These are phyloP conservation scores for Oreochromis tanganicae DNA, from an alignment of 2,113 vertebrate genomes.

Conservation along the genomic window DNA sequence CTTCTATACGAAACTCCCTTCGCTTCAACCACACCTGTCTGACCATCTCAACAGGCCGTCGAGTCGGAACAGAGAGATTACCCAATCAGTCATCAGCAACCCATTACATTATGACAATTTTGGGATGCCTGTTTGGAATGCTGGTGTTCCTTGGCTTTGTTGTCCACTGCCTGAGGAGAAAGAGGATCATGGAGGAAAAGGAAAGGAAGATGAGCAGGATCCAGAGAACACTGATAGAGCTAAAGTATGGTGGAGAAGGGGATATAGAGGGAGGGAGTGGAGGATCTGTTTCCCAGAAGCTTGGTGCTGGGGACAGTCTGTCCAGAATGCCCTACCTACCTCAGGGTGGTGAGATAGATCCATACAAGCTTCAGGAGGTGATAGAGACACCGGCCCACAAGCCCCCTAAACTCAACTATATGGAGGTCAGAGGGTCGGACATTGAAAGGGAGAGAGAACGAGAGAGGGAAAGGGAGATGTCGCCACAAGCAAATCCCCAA, in stretches of 20 bases:
- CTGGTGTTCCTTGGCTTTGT: constrained; percentile 86
- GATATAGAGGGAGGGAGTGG: constrained; percentile 82
- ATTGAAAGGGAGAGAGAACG: constrained; percentile 56
- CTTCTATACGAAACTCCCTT: constrained; percentile 85
- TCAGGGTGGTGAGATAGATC: constrained; percentile 79
- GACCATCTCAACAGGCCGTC: constrained; percentile 82
- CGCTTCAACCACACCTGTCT: constrained; percentile 95
- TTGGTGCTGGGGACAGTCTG: constrained; percentile 75
- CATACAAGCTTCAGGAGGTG: constrained; percentile 87
- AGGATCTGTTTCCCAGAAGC: constrained; percentile 79
- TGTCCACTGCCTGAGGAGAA: constrained; percentile 87
- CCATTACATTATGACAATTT: constrained; percentile 93
- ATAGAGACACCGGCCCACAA: constrained; percentile 81
- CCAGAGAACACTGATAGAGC: constrained; percentile 90
- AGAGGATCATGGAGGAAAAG: constrained; percentile 81
- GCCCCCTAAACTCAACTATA: constrained; percentile 87
- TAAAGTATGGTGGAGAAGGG: constrained; percentile 85
- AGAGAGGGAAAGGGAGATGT: constrained; percentile 62
- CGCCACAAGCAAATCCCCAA: constrained; percentile 78
- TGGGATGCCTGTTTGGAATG: constrained; percentile 95
- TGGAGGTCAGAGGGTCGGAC: constrained; percentile 88
- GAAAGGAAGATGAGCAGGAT: constrained; percentile 80
- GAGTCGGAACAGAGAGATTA: constrained; percentile 49
- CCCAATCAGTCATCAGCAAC: constrained; percentile 85
- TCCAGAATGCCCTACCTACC: constrained; percentile 88